Evolutionary conservation across 2,888 invertebrate genomes (phyloP), one percentile per base, ranked within the genome.

Genomic region (Elmis aenea): DNA sequence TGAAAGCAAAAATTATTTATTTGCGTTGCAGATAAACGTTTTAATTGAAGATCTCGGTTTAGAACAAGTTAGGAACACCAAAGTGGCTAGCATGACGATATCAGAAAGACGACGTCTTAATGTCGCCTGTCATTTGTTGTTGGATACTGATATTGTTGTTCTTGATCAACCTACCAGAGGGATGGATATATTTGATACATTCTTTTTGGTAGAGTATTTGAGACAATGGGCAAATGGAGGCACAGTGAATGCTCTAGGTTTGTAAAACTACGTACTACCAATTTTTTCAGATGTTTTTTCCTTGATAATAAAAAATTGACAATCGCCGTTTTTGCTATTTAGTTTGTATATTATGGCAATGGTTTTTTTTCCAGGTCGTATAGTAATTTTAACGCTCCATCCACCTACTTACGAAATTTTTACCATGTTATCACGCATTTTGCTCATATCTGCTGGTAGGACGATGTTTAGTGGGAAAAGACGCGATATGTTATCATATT

Each of bases 341-440:
- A 27, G 10, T 14, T n/a, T n/a, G n/a, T n/a, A n/a, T n/a, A n/a
- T n/a, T n/a, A n/a, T n/a, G n/a, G n/a, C n/a, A n/a, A n/a, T n/a
- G n/a, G n/a, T n/a, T n/a, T 26, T 33, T 20, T 9, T 42, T 47
- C 45, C 60, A 40, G 81, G 87, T 1, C 74, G 91, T 48, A 85
- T 92, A 27, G 90, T 93, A 8, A 81, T 95, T 25, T 77, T 95
- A 70, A 93, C 94, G 0, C 70, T 94, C 15, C 92, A 93, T 62
- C 94, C 95, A 12, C 92, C 94, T 2, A 94, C 93, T 1, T 92
- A 92, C 59, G 94, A 95, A 68, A 93, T 95, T 51, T 83, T 94
- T 46, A 90, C 92, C 14, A 95, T 95, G 94, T 75, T 91, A 30
- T 84, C 87, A 0, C 81, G 87, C 70, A 79, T 93, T 30, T 76